phyloP scores from a whole-genome alignment of 23 tunicate genomes.

The Styela plicata region DNA sequence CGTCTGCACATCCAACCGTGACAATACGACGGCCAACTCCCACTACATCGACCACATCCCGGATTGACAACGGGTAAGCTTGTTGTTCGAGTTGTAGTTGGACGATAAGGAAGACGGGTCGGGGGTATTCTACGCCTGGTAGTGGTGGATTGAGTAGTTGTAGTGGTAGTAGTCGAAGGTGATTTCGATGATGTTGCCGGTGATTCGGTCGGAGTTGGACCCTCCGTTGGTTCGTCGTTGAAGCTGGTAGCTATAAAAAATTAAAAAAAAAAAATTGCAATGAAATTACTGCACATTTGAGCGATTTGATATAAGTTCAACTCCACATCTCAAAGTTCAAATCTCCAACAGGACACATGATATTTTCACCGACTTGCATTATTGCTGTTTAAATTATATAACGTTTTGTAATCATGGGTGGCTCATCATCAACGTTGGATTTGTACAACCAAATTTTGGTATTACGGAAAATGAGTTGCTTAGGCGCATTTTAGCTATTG shows the following conservation, averaged over 20 bases:
- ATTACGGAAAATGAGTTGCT: too few species aligned
- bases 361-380: too few species aligned
- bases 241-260: neutral
- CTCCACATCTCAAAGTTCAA: too few species aligned
- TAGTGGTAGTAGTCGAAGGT: neutral
- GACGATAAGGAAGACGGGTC: neutral
- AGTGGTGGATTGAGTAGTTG: slow-evolving; percentile 4
- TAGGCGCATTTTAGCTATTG: too few species aligned
- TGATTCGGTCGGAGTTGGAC: neutral
- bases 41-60: neutral
- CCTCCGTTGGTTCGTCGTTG: neutral
- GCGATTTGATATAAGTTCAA: too few species aligned
- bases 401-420: too few species aligned
- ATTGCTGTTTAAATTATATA: too few species aligned
- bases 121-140: neutral
- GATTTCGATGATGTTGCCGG: neutral
- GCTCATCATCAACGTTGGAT: too few species aligned
- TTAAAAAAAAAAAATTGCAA: too few species aligned
- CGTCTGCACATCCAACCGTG: slow-evolving; percentile 10
- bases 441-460: too few species aligned
- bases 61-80: neutral
- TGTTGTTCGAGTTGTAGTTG: neutral
- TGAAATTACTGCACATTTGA: too few species aligned
- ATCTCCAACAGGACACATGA: too few species aligned
- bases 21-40: neutral